Conservation (phyloP, 92 coral and sea anemone species). For the Umimayanthus chanpuru region DNA sequence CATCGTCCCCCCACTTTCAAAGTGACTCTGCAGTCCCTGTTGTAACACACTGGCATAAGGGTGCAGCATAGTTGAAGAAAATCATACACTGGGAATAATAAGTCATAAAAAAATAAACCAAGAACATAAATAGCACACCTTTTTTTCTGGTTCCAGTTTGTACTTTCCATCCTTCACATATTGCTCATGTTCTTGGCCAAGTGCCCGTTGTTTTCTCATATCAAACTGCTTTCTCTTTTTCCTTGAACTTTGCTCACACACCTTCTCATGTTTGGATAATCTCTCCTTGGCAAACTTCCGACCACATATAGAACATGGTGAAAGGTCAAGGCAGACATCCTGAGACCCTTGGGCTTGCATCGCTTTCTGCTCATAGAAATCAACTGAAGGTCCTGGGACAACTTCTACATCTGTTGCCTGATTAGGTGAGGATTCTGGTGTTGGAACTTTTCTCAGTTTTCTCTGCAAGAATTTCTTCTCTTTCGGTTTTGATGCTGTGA, state of each 20-base stretch:
- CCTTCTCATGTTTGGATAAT: conserved; percentile 81
- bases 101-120: too few species aligned
- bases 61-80: too few species aligned
- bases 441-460: conserved; percentile 31
- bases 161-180: conserved; percentile 69
- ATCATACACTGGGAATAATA: too few species aligned
- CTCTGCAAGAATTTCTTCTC: conserved; percentile 12
- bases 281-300: conserved; percentile 89
- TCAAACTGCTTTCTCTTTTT: conserved; percentile 87
- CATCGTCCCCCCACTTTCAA: too few species aligned
- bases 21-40: too few species aligned
- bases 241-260: conserved; percentile 72
- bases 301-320: conserved; percentile 88
- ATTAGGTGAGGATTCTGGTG: conserved; percentile 18
- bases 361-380: conserved; percentile 62
- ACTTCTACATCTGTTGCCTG: conserved; percentile 23
- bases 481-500: conserved; percentile 1
- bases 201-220: conserved; percentile 74
- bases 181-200: conserved; percentile 81
- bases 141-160: conserved; percentile 72
- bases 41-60: too few species aligned
- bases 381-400: conserved; percentile 50
- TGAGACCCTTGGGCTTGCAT: conserved; percentile 49
- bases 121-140: conserved; percentile 27
- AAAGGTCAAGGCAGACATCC: conserved; percentile 53